Evolutionary conservation across 2,888 invertebrate species (phyloP), one percentile per base, ranked within the genome.

Genomic region (Chrysina gloriosa): DNA sequence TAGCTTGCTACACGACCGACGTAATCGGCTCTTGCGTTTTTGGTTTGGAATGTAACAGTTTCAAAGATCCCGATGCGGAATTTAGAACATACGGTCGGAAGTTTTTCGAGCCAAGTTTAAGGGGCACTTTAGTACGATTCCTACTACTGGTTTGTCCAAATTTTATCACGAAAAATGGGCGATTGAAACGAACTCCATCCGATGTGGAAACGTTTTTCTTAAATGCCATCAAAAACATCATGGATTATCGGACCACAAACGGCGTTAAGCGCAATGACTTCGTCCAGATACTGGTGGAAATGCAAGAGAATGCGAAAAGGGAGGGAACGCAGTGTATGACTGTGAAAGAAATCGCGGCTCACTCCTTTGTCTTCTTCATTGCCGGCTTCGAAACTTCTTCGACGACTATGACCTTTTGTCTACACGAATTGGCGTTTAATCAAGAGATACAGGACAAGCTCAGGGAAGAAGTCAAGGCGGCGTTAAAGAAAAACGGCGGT

Each of bases 11-110:
- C 74, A 85, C 87, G 0, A 87, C 87, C 81, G 88, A 88, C 73
- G 85, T 88, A 1, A 87, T 89, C 21, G 87, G 86, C 0, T 86
- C 85, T 50, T 85, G 86, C 64, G 88, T 87, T 6, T 89, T 89
- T 75, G 89, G 88, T 25, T 81, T 89, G 2, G 86, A 88, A 71
- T 86, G 86, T 70, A 85, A 88, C 73, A 85, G 86, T 21, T 84
- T 88, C 54, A 82, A 83, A 63, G 83, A 86, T 77, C 82, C 85
- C 0, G 80, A 86, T 67, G 84, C 86, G 2, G 74, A 72, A 54
- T 88, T 88, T 77, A 65, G 73, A 39, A 47, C 56, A 42, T 72
- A 70, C 64, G 76, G 76, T 9, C 69, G 71, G 47, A 68, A 61
- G 42, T 16, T 73, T n/a, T 73, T 73, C 14, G 19, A 45, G 23